Conservation (phyloP, 2,888 invertebrate species). For the Ichneumon xanthorius region DNA sequence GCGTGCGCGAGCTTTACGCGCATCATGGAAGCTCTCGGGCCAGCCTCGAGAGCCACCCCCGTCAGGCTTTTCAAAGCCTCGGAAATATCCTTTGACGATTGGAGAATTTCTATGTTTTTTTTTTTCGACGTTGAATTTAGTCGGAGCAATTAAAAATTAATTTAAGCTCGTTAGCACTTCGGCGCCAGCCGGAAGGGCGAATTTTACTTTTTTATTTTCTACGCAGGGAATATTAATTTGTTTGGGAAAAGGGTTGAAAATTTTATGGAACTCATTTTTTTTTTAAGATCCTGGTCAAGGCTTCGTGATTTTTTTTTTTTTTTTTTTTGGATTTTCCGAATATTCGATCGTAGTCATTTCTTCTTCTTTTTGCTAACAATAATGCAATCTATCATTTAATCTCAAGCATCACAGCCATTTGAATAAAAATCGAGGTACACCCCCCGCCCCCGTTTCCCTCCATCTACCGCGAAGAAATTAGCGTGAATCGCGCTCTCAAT, state of each 20-base stretch:
- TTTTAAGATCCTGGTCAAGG: not conserved
- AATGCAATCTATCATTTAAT: conserved; percentile 57
- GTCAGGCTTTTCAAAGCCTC: conserved; percentile 6
- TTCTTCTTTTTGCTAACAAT: conserved; percentile 36
- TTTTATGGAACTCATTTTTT: not conserved
- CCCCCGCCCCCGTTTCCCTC: not conserved
- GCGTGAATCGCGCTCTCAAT: conserved; percentile 36
- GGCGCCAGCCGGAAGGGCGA: not conserved
- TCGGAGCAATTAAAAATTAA: conserved; percentile 15
- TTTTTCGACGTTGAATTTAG: not conserved
- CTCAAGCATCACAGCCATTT: conserved; percentile 68
- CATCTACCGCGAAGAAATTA: conserved; percentile 15
- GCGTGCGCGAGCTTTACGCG: conserved; percentile 62
- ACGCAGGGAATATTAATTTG: not conserved
- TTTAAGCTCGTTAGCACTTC: not conserved
- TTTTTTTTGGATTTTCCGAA: conserved; percentile 23
- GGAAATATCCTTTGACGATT: conserved; percentile 10
- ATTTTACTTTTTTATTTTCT: not conserved
- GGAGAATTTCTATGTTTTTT: not conserved
- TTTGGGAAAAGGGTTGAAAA: conserved; percentile 8
- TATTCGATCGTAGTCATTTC: conserved; percentile 49
- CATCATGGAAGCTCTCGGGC: conserved; percentile 51
- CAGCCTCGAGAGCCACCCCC: not conserved
- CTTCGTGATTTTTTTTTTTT: not conserved
- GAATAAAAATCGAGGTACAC: conserved; percentile 41